Evolutionary conservation across 2,797 vertebrate genomes (phyloP), one percentile per base, ranked within the genome.

Genomic region (Enteromius argenteus): DNA sequence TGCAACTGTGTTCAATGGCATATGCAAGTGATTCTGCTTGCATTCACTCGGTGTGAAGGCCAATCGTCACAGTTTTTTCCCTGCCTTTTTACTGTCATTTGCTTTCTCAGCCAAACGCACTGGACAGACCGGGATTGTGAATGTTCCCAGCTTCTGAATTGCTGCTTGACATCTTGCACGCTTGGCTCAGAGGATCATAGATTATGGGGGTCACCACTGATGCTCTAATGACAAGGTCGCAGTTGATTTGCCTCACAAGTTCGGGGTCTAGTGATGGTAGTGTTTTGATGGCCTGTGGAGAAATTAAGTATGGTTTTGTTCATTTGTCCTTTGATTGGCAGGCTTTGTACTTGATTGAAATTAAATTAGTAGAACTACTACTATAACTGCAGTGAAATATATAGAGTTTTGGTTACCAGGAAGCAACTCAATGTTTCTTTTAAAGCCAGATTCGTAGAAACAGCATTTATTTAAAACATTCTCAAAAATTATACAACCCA

Each of bases 281-380:
- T 85, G 56, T 75, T 80, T 62, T 77, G 66, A 86, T n/a, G n/a
- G 35, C 42, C 39, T 49, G 30, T 69, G n/a, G 23, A 69, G 35
- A 76, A 60, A 80, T 80, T 19, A 78, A 82, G 76, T 60, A 68
- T 27, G 30, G 49, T 69, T 60, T 86, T 66, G 81, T 69, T 82
- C 53, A 66, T 68, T 72, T 14, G 19, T 39, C 3, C 64, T 72
- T 19, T 82, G 80, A 71, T 67, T 76, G 23, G 51, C 37, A 46
- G 51, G 80, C 51, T 82, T 62, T 49, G 30, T n/a, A 35, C 11
- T 11, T 3, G 30, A 30, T 15, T 0, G 21, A 62, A 62, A 62
- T 73, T 73, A 27, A 73, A 64, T 73, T 49, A 62, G 39, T n/a
- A 60, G 27, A 9, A 35, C 7, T 32, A 9, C 1, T 71, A 32